phyloP scores from a whole-genome alignment of 2,113 vertebrate genomes.

The Rallus limicola region DNA sequence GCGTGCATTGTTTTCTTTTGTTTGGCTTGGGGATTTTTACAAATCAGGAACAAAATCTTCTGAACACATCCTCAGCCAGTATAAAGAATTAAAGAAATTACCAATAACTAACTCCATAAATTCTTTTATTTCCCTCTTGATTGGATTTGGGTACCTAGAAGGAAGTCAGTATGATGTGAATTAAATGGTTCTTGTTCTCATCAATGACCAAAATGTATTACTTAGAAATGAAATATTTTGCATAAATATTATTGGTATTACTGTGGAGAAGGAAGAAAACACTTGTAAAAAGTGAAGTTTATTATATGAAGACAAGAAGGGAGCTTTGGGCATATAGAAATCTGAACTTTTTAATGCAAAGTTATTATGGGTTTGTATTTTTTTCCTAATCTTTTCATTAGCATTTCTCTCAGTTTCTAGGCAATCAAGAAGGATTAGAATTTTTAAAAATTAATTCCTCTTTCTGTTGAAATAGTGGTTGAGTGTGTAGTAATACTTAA shows the following conservation, averaged over 20 bases:
- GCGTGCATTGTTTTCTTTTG: neutral
- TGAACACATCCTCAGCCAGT: neutral
- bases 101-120: neutral
- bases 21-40: neutral
- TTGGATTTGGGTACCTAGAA: neutral
- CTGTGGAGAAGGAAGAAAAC: neutral
- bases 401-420: neutral
- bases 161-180: neutral
- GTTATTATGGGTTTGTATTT: neutral
- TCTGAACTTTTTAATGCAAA: neutral
- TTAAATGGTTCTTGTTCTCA: neutral
- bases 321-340: neutral
- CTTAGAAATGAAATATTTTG: neutral
- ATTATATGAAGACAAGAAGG: neutral
- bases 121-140: neutral
- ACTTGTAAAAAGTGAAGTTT: neutral
- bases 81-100: neutral
- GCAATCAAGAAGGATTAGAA: neutral
- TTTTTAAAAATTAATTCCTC: neutral
- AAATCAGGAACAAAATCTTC: neutral
- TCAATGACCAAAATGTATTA: neutral
- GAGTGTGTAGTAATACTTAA: neutral
- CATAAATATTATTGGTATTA: neutral
- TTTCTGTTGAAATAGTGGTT: neutral
- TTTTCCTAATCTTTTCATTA: neutral